Conservation (phyloP, 1,140 invertebrate species). For the Galendromus occidentalis region DNA sequence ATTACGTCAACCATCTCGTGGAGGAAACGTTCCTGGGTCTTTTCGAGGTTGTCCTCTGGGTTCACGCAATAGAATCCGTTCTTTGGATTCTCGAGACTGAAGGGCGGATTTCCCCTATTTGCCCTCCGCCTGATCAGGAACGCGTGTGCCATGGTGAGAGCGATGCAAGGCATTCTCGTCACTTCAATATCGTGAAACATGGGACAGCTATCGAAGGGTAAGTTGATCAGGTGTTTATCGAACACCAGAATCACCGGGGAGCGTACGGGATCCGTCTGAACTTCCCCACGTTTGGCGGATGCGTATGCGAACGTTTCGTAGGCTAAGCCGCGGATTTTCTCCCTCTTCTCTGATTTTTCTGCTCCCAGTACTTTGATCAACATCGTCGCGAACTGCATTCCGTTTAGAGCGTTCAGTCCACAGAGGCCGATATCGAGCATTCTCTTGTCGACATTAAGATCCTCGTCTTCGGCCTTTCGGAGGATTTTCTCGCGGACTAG, state of each 20-base stretch:
- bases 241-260: slow-evolving; percentile 24
- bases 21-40: slow-evolving; percentile 44
- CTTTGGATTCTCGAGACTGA: slow-evolving; percentile 30
- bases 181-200: neutral
- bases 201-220: neutral
- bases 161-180: slow-evolving; percentile 1
- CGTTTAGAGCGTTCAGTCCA: no score
- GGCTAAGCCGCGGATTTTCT: slow-evolving; percentile 9
- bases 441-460: no score
- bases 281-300: no score
- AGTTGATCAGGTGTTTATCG: slow-evolving; percentile 20
- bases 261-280: no score
- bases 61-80: slow-evolving; percentile 43
- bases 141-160: neutral
- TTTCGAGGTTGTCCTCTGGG: slow-evolving; percentile 42
- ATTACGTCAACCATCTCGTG: slow-evolving; percentile 20
- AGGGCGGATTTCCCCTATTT: slow-evolving; percentile 34
- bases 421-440: no score
- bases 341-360: no score
- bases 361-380: no score
- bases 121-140: slow-evolving; percentile 19
- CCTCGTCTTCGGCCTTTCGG: no score
- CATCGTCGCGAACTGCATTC: no score
- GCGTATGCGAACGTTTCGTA: no score
- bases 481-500: no score